Percentiles rank a stretch among this genome's conserved stretches.
These are phyloP conservation scores for Rhagonycha lutea DNA, from an alignment of 2,888 invertebrate species.

Conservation along the genomic window DNA sequence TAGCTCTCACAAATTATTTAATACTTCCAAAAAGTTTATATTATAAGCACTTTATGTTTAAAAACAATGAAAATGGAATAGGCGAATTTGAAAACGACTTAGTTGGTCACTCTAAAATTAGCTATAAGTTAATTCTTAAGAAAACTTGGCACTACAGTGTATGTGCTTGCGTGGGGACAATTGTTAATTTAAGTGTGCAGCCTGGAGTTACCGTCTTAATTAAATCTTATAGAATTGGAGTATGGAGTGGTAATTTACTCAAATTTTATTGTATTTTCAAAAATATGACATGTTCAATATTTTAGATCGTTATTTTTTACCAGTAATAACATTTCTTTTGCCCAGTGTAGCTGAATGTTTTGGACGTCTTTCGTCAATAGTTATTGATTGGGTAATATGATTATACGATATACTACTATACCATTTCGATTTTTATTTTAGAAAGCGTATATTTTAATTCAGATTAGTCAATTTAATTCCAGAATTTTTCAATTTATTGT, in stretches of 20 bases:
- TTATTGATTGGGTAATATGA: slow-evolving; percentile 63
- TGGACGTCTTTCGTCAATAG: slow-evolving; percentile 80
- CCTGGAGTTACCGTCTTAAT: slow-evolving; percentile 87
- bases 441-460: too few relatives aligned
- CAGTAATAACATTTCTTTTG: slow-evolving; percentile 87
- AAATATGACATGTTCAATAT: neutral
- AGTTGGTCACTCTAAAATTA: slow-evolving; percentile 43
- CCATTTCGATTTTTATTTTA: too few relatives aligned
- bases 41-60: slow-evolving; percentile 69
- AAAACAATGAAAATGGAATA: slow-evolving; percentile 39
- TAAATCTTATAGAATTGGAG: slow-evolving; percentile 72
- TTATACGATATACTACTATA: too few relatives aligned
- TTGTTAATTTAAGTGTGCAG: slow-evolving; percentile 81
- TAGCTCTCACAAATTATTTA: slow-evolving; percentile 72
- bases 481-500: too few relatives aligned
- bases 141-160: slow-evolving; percentile 84
- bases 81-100: slow-evolving; percentile 44
- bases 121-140: slow-evolving; percentile 63
- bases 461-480: too few relatives aligned
- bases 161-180: slow-evolving; percentile 77
- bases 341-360: slow-evolving; percentile 89
- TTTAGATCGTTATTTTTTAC: slow-evolving; percentile 85
- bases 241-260: slow-evolving; percentile 75
- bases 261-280: neutral
- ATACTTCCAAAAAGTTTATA: slow-evolving; percentile 73